Conservation (phyloP, 2,113 vertebrate genomes). For the Ceuthmochares aereus region DNA sequence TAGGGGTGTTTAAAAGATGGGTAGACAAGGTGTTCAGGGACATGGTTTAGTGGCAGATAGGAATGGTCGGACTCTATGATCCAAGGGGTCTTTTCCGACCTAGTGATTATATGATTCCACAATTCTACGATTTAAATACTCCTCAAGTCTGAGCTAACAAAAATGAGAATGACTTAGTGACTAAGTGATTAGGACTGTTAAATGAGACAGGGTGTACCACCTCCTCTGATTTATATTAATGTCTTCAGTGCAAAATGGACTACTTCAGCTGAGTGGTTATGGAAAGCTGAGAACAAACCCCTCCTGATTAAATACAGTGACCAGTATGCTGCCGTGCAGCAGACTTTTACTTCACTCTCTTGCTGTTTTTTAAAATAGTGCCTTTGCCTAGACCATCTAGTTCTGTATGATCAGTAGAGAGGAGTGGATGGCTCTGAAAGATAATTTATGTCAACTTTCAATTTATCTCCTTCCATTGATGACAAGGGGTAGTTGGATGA, state of each 20-base stretch:
- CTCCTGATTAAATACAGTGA: neutral
- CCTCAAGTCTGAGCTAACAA: neutral
- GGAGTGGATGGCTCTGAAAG: neutral
- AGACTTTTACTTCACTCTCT: neutral
- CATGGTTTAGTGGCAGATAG: no score
- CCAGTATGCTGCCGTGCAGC: neutral
- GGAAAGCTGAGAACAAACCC: neutral
- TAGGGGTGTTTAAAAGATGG: no score
- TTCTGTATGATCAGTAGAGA: neutral
- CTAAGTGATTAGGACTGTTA: neutral
- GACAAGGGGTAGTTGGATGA: neutral
- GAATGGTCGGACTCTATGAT: no score
- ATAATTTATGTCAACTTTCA: constrained; percentile 23
- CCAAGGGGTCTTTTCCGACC: no score
- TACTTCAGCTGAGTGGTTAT: neutral
- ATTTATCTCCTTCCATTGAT: neutral
- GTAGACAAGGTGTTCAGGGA: no score
- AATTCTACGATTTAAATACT: neutral
- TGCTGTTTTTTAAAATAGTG: neutral
- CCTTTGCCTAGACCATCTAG: neutral
- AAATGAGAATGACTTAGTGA: neutral
- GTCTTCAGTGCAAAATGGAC: neutral
- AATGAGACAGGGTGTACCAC: neutral
- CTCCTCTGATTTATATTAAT: neutral
- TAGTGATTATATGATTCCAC: no score